Percentiles rank a stretch among this genome's conserved stretches.
Evolutionary conservation across 2,113 vertebrate genomes (phyloP).

Genomic region (Phalacrocorax brasilianus): DNA sequence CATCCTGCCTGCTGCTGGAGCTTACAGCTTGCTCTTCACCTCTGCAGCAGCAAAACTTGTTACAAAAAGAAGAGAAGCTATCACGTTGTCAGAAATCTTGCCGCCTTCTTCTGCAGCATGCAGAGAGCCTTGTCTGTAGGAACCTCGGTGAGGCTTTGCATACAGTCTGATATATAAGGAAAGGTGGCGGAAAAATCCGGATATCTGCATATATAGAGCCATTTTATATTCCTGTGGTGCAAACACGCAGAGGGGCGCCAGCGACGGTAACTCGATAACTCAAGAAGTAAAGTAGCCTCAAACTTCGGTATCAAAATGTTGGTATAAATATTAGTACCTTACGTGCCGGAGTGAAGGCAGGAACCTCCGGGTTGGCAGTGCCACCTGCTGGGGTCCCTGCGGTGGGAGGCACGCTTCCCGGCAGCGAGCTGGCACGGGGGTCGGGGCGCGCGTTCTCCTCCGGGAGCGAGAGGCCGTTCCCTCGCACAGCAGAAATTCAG

Average conservation of each 20-base stretch:
- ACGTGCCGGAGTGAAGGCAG: neutral
- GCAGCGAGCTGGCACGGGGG: neutral
- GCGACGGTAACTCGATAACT: too few species aligned
- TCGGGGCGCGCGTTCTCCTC: rapidly evolving
- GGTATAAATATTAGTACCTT: neutral
- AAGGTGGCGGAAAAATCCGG: neutral
- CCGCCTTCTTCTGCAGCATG: rapidly evolving
- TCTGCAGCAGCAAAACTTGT: neutral
- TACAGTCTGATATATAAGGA: rapidly evolving
- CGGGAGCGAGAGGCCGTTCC: too few species aligned
- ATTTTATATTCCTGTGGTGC: neutral
- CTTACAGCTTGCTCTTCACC: neutral
- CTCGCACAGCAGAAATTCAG: neutral
- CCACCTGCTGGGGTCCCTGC: neutral
- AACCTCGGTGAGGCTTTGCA: neutral
- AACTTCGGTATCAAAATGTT: neutral
- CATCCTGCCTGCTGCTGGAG: neutral
- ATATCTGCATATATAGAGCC: neutral
- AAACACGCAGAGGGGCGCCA: rapidly evolving
- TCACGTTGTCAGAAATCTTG: neutral
- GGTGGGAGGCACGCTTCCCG: rapidly evolving
- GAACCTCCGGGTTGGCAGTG: neutral
- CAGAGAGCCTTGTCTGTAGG: neutral
- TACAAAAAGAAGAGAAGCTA: neutral
- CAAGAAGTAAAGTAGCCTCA: neutral